phyloP scores from a whole-genome alignment of 2,797 vertebrate species.

The Oryzias sinensis region DNA sequence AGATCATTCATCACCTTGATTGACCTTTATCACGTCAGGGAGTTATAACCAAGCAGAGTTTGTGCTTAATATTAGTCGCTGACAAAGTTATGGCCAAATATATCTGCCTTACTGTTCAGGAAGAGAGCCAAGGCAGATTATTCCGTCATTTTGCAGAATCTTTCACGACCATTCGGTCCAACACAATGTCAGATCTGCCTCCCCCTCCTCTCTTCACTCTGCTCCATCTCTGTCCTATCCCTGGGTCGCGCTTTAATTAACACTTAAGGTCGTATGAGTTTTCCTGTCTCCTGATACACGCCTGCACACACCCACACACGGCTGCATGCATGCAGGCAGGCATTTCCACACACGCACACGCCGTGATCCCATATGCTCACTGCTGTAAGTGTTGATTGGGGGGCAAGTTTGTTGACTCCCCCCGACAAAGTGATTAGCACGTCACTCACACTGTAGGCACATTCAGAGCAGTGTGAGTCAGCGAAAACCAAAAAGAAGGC shows the following conservation, averaged over 20 bases:
- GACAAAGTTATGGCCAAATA: slow-evolving; percentile 18
- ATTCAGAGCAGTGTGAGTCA: background rate
- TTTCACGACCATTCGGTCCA: slow-evolving; percentile 42
- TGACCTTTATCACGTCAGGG: slow-evolving; percentile 8
- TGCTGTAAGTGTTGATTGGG: slow-evolving; percentile 67
- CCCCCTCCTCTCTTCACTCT: slow-evolving; percentile 16
- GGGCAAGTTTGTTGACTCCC: slow-evolving; percentile 48
- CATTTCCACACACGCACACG: slow-evolving; percentile 14
- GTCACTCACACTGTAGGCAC: slow-evolving; percentile 43
- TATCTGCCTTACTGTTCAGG: slow-evolving; percentile 39
- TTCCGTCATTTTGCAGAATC: slow-evolving; percentile 24
- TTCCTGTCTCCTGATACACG: slow-evolving; percentile 48
- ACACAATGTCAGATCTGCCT: slow-evolving; percentile 50
- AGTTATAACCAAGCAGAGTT: slow-evolving; percentile 4
- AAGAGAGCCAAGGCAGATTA: slow-evolving; percentile 47
- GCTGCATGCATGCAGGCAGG: slow-evolving; percentile 5
- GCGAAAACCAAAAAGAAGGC: slow-evolving; percentile 4
- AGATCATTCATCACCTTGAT: slow-evolving; percentile 9
- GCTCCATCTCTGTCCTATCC: slow-evolving; percentile 48
- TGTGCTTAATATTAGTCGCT: slow-evolving; percentile 27
- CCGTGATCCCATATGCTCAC: slow-evolving; percentile 48
- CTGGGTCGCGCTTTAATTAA: slow-evolving; percentile 77
- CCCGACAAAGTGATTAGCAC: slow-evolving; percentile 47
- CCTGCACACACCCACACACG: slow-evolving; percentile 24
- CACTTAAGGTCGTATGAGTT: slow-evolving; percentile 73